Evolutionary conservation across 2,113 vertebrate species (phyloP).

Genomic region (Podocnemis expansa): DNA sequence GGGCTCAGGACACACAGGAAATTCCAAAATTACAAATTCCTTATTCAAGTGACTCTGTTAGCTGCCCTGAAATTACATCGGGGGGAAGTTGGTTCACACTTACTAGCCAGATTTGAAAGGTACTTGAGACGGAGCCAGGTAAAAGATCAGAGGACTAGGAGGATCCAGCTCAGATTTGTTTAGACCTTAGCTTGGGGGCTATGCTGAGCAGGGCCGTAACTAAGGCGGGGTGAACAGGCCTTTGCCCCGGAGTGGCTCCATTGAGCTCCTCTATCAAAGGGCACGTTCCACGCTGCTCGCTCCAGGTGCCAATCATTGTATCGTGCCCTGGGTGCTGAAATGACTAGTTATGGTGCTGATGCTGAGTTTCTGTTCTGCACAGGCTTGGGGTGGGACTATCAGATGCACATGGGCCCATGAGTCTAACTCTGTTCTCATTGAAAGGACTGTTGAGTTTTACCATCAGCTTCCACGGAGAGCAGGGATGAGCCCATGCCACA

Average conservation of each 20-base stretch:
- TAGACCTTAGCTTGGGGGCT: not conserved
- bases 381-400: not conserved
- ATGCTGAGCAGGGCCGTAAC: no score
- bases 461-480: not conserved
- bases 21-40: no score
- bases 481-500: not conserved
- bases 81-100: not conserved
- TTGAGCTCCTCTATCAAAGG: no score
- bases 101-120: not conserved
- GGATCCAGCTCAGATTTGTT: not conserved
- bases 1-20: not conserved
- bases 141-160: not conserved
- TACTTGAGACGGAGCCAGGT: not conserved
- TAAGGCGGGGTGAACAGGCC: no score
- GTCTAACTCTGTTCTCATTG: not conserved
- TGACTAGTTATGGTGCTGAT: no score
- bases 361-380: not conserved
- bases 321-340: no score
- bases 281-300: no score
- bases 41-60: not conserved
- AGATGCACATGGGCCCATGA: not conserved
- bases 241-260: no score
- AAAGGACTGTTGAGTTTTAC: not conserved
- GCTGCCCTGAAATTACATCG: fast-evolving
- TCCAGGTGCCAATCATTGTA: no score